A percentile compares a stretch with the other conserved stretches of the same genome.
These are phyloP conservation scores for Scomber japonicus DNA, from an alignment of 2,113 vertebrate species.

Conservation along the genomic window DNA sequence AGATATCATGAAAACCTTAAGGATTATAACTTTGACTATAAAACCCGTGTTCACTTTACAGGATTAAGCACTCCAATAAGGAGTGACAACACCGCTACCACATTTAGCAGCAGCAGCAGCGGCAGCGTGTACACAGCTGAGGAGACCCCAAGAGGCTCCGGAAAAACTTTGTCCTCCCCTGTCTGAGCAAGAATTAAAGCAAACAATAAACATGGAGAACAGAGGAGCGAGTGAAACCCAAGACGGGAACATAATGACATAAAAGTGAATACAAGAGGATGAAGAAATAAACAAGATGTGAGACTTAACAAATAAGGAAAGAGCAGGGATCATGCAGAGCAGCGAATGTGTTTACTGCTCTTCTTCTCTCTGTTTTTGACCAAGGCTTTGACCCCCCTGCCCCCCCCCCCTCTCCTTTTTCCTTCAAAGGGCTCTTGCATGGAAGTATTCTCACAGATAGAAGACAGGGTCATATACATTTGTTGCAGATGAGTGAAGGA, in stretches of 20 bases:
- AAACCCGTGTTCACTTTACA: neutral
- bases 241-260: neutral
- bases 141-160: neutral
- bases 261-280: neutral
- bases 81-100: neutral
- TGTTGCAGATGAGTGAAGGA: conserved; percentile 15
- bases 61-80: neutral
- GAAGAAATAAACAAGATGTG: neutral
- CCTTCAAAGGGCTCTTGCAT: neutral
- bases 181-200: neutral
- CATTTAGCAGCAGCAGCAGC: neutral
- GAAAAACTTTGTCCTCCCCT: neutral
- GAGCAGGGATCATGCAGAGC: too few species aligned
- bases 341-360: neutral
- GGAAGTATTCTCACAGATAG: neutral
- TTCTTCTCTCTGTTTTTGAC: neutral
- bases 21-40: neutral
- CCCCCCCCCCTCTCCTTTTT: neutral
- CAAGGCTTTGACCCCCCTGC: neutral
- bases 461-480: too few species aligned
- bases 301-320: neutral
- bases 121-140: neutral
- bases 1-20: neutral
- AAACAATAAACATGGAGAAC: neutral
- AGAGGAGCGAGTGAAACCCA: neutral